These are phyloP conservation scores for Temnopleurus reevesii DNA, from an alignment of 53 echinoderm and acorn worm genomes.

Conservation along the genomic window DNA sequence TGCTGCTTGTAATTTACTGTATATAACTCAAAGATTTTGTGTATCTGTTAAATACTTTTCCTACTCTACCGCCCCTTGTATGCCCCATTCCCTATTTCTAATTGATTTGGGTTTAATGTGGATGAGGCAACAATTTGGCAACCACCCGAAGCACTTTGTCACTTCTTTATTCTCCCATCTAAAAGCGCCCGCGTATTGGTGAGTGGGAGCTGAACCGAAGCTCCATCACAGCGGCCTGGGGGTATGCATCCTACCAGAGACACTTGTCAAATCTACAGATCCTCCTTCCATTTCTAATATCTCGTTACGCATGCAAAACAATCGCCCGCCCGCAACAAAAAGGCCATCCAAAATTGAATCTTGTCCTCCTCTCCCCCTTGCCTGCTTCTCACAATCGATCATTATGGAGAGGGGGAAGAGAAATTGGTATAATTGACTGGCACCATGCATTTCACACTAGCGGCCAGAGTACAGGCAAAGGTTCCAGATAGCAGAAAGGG, in stretches of 20 bases:
- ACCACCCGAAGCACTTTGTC: slow-evolving; percentile 36
- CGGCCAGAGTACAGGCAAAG: slow-evolving; percentile 37
- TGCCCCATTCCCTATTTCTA: background rate
- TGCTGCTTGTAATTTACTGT: no score
- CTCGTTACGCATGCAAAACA: slow-evolving; percentile 61
- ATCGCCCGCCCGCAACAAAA: slow-evolving; percentile 38
- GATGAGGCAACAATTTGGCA: slow-evolving; percentile 50
- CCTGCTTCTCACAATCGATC: slow-evolving; percentile 46
- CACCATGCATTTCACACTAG: slow-evolving; percentile 42
- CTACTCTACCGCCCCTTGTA: background rate
- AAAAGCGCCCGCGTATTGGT: background rate
- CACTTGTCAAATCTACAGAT: slow-evolving; percentile 43
- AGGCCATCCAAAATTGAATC: slow-evolving; percentile 43
- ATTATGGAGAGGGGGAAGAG: slow-evolving; percentile 29
- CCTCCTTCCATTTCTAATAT: slow-evolving; percentile 54
- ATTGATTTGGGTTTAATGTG: slow-evolving; percentile 46
- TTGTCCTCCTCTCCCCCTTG: slow-evolving; percentile 15
- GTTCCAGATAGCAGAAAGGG: background rate
- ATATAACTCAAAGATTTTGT: no score
- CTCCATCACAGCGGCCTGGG: slow-evolving; percentile 7
- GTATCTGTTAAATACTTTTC: background rate
- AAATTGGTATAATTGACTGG: slow-evolving; percentile 52
- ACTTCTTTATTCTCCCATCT: slow-evolving; percentile 35
- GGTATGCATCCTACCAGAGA: slow-evolving; percentile 28
- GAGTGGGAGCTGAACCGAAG: background rate